Evolutionary conservation across 2,888 invertebrate genomes (phyloP).

Genomic region (Congeria kusceri): DNA sequence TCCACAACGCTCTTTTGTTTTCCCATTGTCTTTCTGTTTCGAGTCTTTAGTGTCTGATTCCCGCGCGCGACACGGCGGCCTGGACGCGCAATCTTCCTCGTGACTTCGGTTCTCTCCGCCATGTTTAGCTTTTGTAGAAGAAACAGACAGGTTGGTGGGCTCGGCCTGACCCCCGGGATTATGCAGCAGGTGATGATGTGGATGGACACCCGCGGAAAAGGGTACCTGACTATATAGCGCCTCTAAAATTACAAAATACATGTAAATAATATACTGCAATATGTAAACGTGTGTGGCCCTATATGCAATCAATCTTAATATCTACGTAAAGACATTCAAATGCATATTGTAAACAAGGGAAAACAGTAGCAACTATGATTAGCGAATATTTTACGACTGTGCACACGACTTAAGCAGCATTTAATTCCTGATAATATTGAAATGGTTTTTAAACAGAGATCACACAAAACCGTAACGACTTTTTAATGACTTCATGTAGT

Average conservation of each 20-base stretch:
- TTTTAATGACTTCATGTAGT: too few relatives aligned
- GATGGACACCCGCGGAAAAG: constrained; percentile 39
- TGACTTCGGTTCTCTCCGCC: constrained; percentile 27
- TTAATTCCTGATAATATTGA: too few relatives aligned
- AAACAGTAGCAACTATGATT: too few relatives aligned
- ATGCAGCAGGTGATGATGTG: constrained; percentile 31
- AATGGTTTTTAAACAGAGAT: too few relatives aligned
- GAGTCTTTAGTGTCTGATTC: constrained; percentile 19
- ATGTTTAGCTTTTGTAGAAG: constrained; percentile 32
- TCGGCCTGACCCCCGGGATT: constrained; percentile 40
- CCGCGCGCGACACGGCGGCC: neutral
- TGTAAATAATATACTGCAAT: too few relatives aligned
- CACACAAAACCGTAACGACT: too few relatives aligned
- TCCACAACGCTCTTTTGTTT: constrained; percentile 2
- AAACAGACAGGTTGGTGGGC: constrained; percentile 57
- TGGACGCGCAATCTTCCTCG: constrained; percentile 2
- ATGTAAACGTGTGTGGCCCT: too few relatives aligned
- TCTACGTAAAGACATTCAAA: too few relatives aligned
- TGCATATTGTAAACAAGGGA: too few relatives aligned
- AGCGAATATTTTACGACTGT: too few relatives aligned
- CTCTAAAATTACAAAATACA: constrained; percentile 34
- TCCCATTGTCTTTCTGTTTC: constrained; percentile 14
- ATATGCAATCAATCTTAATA: too few relatives aligned
- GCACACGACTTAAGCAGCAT: too few relatives aligned
- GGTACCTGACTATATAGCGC: constrained; percentile 47